A percentile compares a stretch with the other conserved stretches of the same genome.
phyloP scores from a whole-genome alignment of 2,888 invertebrate genomes.

The Hermodice carunculata region DNA sequence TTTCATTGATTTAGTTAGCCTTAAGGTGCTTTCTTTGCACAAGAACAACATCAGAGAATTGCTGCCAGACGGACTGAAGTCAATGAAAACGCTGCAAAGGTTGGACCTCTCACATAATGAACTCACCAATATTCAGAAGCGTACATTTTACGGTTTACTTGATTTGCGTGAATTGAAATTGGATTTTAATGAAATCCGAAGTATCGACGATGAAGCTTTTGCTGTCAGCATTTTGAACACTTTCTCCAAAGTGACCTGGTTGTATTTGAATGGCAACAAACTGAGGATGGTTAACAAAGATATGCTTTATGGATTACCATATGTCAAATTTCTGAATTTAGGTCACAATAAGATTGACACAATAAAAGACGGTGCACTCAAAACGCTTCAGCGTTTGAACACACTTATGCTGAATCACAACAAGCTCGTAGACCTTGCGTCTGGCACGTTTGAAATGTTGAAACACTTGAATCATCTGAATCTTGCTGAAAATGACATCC shows the following conservation, averaged over 20 bases:
- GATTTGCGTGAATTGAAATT: slow-evolving; percentile 48
- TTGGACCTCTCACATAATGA: slow-evolving; percentile 50
- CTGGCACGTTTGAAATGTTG: slow-evolving; percentile 46
- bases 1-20: slow-evolving; percentile 42
- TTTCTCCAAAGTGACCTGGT: slow-evolving; percentile 49
- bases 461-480: slow-evolving; percentile 43
- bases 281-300: slow-evolving; percentile 39
- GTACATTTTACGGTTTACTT: slow-evolving; percentile 45
- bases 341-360: slow-evolving; percentile 47
- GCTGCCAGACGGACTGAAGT: slow-evolving; percentile 37
- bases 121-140: slow-evolving; percentile 40
- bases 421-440: slow-evolving; percentile 36
- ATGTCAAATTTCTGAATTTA: slow-evolving; percentile 50
- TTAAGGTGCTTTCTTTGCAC: slow-evolving; percentile 42
- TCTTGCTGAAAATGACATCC: slow-evolving; percentile 47
- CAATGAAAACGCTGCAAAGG: slow-evolving; percentile 34
- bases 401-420: slow-evolving; percentile 47
- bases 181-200: slow-evolving; percentile 47
- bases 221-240: slow-evolving; percentile 43
- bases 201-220: slow-evolving; percentile 49
- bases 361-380: slow-evolving; percentile 46
- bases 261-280: slow-evolving; percentile 49
- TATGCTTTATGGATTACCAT: slow-evolving; percentile 46
- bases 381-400: slow-evolving; percentile 43
- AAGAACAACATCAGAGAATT: slow-evolving; percentile 45